These are phyloP conservation scores for Phania funesta DNA, from an alignment of 2,888 invertebrate genomes.

Conservation along the genomic window DNA sequence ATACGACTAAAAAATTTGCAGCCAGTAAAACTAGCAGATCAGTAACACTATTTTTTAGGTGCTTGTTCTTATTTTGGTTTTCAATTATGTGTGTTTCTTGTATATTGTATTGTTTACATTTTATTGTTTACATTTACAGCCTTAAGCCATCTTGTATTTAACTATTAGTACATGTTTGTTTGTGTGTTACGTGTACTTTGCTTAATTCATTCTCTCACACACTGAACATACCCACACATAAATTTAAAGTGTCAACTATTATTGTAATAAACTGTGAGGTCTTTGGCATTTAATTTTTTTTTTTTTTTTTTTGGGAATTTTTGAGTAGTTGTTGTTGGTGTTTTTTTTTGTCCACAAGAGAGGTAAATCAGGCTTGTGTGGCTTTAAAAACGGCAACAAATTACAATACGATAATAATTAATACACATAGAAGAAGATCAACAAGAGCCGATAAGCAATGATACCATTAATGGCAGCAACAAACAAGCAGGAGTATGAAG, in stretches of 20 bases:
- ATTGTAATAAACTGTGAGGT: too few relatives aligned
- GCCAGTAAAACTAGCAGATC: too few relatives aligned
- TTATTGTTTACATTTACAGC: constrained; percentile 13
- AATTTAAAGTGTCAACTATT: too few relatives aligned
- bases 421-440: constrained; percentile 5
- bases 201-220: neutral
- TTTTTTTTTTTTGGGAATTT: neutral
- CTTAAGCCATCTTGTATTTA: neutral
- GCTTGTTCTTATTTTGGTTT: neutral
- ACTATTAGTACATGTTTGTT: neutral
- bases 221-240: too few relatives aligned
- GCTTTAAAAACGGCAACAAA: neutral
- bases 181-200: too few relatives aligned
- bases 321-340: too few relatives aligned
- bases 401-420: constrained; percentile 3
- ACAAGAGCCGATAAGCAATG: too few relatives aligned
- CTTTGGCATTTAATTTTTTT: neutral
- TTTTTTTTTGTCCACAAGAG: neutral
- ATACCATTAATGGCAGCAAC: neutral
- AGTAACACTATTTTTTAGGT: too few relatives aligned
- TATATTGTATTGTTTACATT: too few relatives aligned
- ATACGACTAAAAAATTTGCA: too few relatives aligned
- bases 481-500: neutral
- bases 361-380: neutral
- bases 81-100: too few relatives aligned